Percentiles rank a stretch among this genome's conserved stretches.
These are phyloP conservation scores for Centrocercus urophasianus DNA, from an alignment of 2,113 vertebrate species.

Conservation along the genomic window DNA sequence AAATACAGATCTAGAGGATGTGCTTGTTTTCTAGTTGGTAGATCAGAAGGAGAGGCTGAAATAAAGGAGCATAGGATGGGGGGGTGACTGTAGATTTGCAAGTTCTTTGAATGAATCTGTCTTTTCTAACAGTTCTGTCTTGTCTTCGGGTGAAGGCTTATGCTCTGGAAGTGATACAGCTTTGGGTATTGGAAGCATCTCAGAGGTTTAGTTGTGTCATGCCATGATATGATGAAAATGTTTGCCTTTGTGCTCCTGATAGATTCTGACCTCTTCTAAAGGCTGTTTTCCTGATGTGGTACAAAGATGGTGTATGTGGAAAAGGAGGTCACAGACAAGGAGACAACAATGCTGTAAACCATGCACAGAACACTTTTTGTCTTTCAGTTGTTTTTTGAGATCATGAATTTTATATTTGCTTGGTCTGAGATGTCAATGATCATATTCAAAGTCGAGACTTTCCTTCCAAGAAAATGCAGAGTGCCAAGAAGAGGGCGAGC, in stretches of 20 bases:
- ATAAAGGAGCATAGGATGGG: no score
- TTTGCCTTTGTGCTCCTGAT: not conserved
- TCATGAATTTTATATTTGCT: no score
- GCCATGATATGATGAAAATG: not conserved
- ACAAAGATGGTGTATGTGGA: not conserved
- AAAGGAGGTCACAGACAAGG: not conserved
- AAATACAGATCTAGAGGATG: not conserved
- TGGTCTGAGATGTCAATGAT: not conserved
- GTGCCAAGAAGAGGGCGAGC: not conserved
- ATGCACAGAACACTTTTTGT: rapidly evolving
- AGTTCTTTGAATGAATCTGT: not conserved
- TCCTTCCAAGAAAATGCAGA: not conserved
- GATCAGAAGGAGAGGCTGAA: no score
- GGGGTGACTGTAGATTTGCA: not conserved
- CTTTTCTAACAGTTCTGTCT: not conserved
- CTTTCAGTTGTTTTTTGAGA: not conserved
- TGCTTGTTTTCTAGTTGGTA: no score
- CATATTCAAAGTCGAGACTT: not conserved
- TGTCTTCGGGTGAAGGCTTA: not conserved
- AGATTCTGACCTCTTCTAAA: not conserved
- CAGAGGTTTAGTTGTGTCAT: not conserved
- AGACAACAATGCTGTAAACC: not conserved
- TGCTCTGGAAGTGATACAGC: not conserved
- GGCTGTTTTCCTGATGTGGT: no score
- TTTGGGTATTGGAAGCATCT: not conserved